phyloP scores from a whole-genome alignment of 2,113 vertebrate genomes.

The Azemiops feae region DNA sequence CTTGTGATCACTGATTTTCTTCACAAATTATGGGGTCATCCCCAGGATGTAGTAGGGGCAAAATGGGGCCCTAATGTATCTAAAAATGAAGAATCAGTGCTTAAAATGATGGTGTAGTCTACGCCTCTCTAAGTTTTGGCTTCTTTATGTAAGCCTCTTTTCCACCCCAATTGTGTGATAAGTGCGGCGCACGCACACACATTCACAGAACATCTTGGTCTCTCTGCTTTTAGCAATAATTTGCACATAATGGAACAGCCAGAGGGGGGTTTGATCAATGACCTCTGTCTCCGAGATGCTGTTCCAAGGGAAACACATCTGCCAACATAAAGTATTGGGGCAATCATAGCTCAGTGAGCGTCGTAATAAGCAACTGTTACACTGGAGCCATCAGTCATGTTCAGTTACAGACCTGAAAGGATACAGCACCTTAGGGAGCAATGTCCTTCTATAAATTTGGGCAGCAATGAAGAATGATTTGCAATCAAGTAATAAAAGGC shows the following conservation, averaged over 20 bases:
- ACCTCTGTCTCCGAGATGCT: conserved; percentile 85
- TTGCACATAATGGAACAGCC: conserved; percentile 89
- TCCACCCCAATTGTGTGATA: conserved; percentile 50
- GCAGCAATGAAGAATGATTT: conserved; percentile 90
- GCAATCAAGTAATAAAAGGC: conserved; percentile 87
- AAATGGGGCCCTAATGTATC: conserved; percentile 5
- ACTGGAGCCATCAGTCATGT: conserved; percentile 83
- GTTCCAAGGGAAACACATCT: conserved; percentile 89
- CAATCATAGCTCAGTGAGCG: conserved; percentile 86
- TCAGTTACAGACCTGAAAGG: conserved; percentile 88
- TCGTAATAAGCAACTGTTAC: conserved; percentile 88
- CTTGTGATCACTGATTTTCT: not conserved
- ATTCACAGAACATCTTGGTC: conserved; percentile 34
- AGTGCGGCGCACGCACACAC: not conserved
- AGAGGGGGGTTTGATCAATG: conserved; percentile 86
- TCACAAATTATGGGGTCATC: not conserved
- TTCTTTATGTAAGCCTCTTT: conserved; percentile 59
- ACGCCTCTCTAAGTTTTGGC: conserved; percentile 25
- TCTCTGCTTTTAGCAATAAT: conserved; percentile 85
- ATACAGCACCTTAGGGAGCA: conserved; percentile 85
- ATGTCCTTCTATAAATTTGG: conserved; percentile 90
- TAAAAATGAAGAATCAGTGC: not conserved
- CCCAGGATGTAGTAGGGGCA: not conserved
- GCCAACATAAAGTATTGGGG: conserved; percentile 89
- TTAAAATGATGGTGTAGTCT: not conserved